These are phyloP conservation scores for Diuraphis noxia DNA, from an alignment of 1,140 invertebrate species.

Conservation along the genomic window DNA sequence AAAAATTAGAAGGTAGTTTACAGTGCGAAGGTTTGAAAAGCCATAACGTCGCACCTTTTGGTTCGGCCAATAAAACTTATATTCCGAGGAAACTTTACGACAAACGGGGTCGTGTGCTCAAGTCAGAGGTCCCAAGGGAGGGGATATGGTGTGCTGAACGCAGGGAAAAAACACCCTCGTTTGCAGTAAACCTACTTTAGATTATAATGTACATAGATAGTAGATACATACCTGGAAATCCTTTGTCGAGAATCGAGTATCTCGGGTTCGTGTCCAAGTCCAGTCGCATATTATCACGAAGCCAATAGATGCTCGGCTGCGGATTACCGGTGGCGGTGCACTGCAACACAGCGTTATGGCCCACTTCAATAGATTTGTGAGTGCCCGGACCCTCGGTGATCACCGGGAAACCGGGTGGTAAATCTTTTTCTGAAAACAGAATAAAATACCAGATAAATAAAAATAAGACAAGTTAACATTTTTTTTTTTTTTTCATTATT, in stretches of 20 bases:
- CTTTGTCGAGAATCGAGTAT: slow-evolving; percentile 78
- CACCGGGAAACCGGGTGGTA: slow-evolving; percentile 87
- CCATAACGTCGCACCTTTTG: slow-evolving; percentile 15
- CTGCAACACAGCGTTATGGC: slow-evolving; percentile 83
- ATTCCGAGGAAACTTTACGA: slow-evolving; percentile 23
- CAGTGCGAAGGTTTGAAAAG: neutral
- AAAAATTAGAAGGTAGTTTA: slow-evolving; percentile 1
- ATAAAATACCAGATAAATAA: neutral
- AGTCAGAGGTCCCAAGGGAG: slow-evolving; percentile 29
- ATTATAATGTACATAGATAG: neutral
- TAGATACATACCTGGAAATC: slow-evolving; percentile 67
- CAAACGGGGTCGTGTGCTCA: neutral
- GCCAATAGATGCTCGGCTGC: slow-evolving; percentile 84
- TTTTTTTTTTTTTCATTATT: neutral
- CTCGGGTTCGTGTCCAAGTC: slow-evolving; percentile 80
- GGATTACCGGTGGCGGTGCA: slow-evolving; percentile 87
- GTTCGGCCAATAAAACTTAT: slow-evolving; percentile 32
- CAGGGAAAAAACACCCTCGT: slow-evolving; percentile 13
- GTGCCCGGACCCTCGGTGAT: slow-evolving; percentile 80
- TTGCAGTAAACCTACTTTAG: slow-evolving; percentile 37
- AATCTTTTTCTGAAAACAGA: slow-evolving; percentile 73
- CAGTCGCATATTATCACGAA: slow-evolving; percentile 87
- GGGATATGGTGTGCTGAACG: neutral
- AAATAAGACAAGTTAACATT: slow-evolving; percentile 1
- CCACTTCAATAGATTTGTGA: slow-evolving; percentile 91